A percentile compares a stretch with the other conserved stretches of the same genome.
Conservation (phyloP, 2,888 invertebrate species). For the Philonicus albiceps region DNA sequence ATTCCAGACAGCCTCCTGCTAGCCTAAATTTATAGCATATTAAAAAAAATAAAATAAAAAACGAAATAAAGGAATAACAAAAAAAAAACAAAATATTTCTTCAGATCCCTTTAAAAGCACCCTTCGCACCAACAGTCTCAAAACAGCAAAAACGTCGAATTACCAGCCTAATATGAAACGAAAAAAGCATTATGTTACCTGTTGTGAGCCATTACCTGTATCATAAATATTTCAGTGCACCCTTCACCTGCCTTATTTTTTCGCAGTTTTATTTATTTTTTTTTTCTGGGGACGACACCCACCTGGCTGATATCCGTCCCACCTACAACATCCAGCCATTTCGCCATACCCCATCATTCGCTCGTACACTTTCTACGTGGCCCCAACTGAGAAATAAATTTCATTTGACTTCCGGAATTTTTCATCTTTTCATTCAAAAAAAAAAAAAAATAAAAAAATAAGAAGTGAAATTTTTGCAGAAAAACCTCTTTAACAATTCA, state of each 20-base stretch:
- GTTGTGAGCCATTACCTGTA: constrained; percentile 13
- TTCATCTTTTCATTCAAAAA: constrained; percentile 22
- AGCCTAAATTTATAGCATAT: neutral
- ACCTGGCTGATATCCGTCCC: neutral
- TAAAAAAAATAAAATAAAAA: neutral
- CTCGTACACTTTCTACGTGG: neutral
- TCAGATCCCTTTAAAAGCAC: neutral
- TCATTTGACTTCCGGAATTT: constrained; percentile 32
- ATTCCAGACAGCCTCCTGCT: neutral
- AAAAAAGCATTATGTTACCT: constrained; percentile 10
- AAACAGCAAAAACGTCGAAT: neutral
- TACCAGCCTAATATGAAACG: constrained; percentile 7
- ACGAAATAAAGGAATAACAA: too few species aligned
- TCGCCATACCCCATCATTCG: neutral
- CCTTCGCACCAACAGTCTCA: neutral
- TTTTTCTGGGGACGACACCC: neutral
- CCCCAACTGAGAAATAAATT: neutral
- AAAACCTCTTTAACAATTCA: constrained; percentile 24
- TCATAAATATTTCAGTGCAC: constrained; percentile 14
- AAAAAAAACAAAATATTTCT: neutral
- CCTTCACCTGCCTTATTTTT: neutral
- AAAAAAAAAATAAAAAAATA: neutral
- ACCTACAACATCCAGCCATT: neutral
- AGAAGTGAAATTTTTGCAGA: too few species aligned
- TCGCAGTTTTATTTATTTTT: neutral